Evolutionary conservation across 2,113 vertebrate species (phyloP).

Genomic region (Corydoras sp.): DNA sequence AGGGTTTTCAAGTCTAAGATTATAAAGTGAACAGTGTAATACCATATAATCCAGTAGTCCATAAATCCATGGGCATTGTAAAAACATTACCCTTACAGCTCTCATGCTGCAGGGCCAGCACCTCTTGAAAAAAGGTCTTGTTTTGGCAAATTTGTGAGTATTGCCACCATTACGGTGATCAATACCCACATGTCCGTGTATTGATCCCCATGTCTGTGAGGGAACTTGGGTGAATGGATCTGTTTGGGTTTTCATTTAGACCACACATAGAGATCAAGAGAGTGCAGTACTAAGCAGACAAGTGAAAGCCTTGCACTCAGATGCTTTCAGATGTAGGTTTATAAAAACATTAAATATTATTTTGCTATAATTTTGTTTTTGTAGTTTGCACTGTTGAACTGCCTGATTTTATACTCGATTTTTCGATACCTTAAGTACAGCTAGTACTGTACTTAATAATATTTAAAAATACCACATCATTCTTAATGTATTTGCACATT

Average conservation of each 20-base stretch:
- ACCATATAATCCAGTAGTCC: constrained; percentile 42
- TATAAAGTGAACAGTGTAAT: constrained; percentile 40
- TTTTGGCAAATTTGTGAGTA: constrained; percentile 50
- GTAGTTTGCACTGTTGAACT: neutral
- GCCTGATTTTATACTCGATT: neutral
- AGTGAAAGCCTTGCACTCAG: constrained; percentile 20
- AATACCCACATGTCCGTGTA: constrained; percentile 46
- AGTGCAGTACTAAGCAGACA: constrained; percentile 41
- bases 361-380: neutral
- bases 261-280: constrained; percentile 42
- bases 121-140: constrained; percentile 41
- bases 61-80: constrained; percentile 44
- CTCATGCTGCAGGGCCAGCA: constrained; percentile 34
- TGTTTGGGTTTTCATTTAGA: constrained; percentile 51
- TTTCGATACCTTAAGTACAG: constrained; percentile 14
- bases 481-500: constrained; percentile 1
- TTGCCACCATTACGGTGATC: constrained; percentile 46
- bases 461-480: neutral
- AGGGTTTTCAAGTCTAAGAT: constrained; percentile 26
- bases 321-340: constrained; percentile 20
- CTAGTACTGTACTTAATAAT: constrained; percentile 7
- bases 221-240: constrained; percentile 48
- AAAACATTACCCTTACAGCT: constrained; percentile 41
- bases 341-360: neutral
- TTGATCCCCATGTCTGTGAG: constrained; percentile 44